phyloP scores from a whole-genome alignment of 2,888 invertebrate species.

The Catonia carolina region DNA sequence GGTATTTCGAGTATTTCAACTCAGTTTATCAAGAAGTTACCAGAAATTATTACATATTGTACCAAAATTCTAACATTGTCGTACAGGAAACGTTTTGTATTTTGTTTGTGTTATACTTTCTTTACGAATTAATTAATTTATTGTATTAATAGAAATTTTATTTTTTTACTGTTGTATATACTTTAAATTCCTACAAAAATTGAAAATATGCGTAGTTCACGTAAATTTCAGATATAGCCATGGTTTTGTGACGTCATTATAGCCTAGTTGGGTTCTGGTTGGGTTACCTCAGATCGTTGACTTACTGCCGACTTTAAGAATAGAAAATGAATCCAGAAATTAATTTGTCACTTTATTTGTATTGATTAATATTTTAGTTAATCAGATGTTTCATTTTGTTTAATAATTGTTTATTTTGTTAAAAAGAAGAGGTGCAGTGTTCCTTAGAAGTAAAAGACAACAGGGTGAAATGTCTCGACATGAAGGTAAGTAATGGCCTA shows the following conservation, averaged over 20 bases:
- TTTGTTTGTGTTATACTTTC: no score
- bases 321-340: conserved; percentile 55
- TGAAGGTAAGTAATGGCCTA: conserved; percentile 68
- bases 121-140: no score
- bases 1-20: no score
- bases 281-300: conserved; percentile 25
- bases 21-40: no score
- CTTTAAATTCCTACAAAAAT: no score
- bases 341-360: conserved; percentile 50
- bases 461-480: conserved; percentile 77
- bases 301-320: conserved; percentile 41
- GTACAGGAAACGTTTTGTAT: no score
- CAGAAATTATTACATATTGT: no score
- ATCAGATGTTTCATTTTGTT: conserved; percentile 17
- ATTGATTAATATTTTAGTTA: conserved; percentile 34
- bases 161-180: no score
- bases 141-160: no score
- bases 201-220: conserved; percentile 7
- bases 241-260: conserved; percentile 50
- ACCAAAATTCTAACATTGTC: no score
- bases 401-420: not conserved
- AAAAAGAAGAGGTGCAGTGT: conserved; percentile 15
- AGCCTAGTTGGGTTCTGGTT: conserved; percentile 58
- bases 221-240: conserved; percentile 4
- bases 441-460: conserved; percentile 18